Percentiles rank a stretch among this genome's conserved stretches.
Evolutionary conservation across 1,140 invertebrate species (phyloP).

Genomic region (Yoshiicerus persimilis): DNA sequence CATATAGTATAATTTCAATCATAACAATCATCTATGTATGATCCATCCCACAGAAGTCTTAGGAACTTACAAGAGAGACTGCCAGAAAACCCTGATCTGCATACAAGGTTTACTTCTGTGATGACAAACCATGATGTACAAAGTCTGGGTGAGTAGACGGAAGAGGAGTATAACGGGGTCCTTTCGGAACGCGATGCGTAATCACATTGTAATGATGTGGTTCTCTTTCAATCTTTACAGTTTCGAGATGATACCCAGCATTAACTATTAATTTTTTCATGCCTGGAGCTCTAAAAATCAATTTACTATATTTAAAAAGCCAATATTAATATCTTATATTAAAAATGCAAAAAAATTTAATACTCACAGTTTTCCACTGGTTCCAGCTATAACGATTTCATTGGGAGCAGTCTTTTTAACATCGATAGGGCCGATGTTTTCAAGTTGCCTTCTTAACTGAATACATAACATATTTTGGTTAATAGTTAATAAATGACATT

Average conservation of each 20-base stretch:
- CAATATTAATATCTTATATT: neutral
- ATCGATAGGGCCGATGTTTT: neutral
- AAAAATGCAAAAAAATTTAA: neutral
- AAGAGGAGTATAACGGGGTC: neutral
- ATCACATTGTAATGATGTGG: neutral
- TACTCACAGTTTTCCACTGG: constrained; percentile 1
- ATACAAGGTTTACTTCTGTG: too few species aligned
- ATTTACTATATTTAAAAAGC: too few species aligned
- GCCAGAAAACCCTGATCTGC: too few species aligned
- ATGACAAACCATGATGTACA: neutral
- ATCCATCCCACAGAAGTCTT: too few species aligned
- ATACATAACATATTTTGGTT: neutral
- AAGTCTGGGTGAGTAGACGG: neutral
- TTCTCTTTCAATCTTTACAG: neutral
- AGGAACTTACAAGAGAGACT: too few species aligned
- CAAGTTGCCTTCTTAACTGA: neutral
- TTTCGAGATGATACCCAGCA: neutral
- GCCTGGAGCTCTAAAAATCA: neutral
- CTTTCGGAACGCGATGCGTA: neutral
- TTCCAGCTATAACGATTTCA: neutral
- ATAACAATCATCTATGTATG: too few species aligned
- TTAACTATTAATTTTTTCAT: neutral
- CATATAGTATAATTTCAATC: too few species aligned
- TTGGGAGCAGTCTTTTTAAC: neutral
- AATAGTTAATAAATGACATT: too few species aligned